Base-by-base conservation (phyloP, 2,888 invertebrate genomes). In the Mythimna pallens region DNA sequence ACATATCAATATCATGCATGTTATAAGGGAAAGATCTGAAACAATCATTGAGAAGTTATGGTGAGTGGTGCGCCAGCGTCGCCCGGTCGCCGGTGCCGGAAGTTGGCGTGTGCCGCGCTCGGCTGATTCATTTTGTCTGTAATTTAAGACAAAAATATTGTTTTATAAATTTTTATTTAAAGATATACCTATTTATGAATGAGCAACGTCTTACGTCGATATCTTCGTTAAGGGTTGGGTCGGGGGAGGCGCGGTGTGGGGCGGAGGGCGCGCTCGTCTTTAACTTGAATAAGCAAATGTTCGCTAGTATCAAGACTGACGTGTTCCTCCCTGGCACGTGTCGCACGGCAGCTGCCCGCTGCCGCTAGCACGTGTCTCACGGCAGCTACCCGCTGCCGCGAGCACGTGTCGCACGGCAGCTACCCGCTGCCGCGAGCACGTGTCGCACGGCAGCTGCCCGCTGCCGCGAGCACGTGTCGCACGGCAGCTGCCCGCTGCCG, bases 241-340 rank as follows among this genome's bases (percentile, higher is more conserved):
- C 0, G 5, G 47, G 10, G 52, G 61, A 4, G 36, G 3, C 30
- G 30, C 30, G 30, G 47, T 3, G 47, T 12, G 65, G 66, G 47
- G 66, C 5, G 65, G 65, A 17, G 59, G n/a, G 43, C 14, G 58
- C 67, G 43, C 34, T 34, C 34, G 64, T 58, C 22, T 12, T 43
- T 65, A 25, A 25, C 52, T 61, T 34, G 65, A 55, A 55, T 57
- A 50, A 58, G 9, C n/a, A 70, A 66, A 71, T 67, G 73, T 80
- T 78, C 72, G 62, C 52, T 70, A 76, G 25, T 25, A 1, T 25
- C n/a, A n/a, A n/a, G n/a, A n/a, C n/a, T n/a, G n/a, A n/a, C n/a
- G n/a, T n/a, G n/a, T 25, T 25, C 25, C 25, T n/a, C 25, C 25
- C 25, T 25, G 2, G 25, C 25, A 25, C 25, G 25, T 25, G 25